Conservation (phyloP, 2,888 invertebrate genomes). For the Xylophagus ater region DNA sequence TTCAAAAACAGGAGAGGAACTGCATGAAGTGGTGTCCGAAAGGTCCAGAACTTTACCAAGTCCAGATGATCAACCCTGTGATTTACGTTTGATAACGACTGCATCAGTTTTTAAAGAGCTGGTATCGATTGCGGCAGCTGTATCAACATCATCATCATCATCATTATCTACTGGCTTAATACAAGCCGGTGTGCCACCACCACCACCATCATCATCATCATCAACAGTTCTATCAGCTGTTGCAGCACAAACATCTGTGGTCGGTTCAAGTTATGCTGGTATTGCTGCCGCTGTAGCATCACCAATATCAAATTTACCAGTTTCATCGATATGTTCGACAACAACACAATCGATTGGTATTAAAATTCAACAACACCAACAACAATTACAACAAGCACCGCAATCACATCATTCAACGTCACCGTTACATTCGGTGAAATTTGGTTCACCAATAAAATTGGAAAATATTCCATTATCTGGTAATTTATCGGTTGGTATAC, state of each 20-base stretch:
- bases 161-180: constrained; percentile 13
- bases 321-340: constrained; percentile 8
- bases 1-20: constrained; percentile 17
- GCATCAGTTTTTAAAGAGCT: constrained; percentile 27
- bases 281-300: constrained; percentile 18
- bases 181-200: constrained; percentile 21
- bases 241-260: constrained; percentile 16
- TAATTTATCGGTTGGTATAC: constrained; percentile 11
- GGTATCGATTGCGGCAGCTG: constrained; percentile 24
- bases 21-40: constrained; percentile 10
- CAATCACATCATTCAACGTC: constrained; percentile 13
- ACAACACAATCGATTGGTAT: constrained; percentile 12
- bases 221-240: constrained; percentile 34
- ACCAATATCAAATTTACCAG: constrained; percentile 19
- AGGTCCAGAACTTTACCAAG: constrained; percentile 16
- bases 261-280: constrained; percentile 17
- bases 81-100: constrained; percentile 30
- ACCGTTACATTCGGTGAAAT: constrained; percentile 14
- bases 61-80: constrained; percentile 32
- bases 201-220: constrained; percentile 23
- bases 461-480: constrained; percentile 11
- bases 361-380: constrained; percentile 8
- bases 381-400: constrained; percentile 16
- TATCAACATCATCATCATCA: constrained; percentile 18
- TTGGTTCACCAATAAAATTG: constrained; percentile 8